These are phyloP conservation scores for Condylura cristata DNA, from an alignment of 2,113 vertebrate genomes.

Conservation along the genomic window DNA sequence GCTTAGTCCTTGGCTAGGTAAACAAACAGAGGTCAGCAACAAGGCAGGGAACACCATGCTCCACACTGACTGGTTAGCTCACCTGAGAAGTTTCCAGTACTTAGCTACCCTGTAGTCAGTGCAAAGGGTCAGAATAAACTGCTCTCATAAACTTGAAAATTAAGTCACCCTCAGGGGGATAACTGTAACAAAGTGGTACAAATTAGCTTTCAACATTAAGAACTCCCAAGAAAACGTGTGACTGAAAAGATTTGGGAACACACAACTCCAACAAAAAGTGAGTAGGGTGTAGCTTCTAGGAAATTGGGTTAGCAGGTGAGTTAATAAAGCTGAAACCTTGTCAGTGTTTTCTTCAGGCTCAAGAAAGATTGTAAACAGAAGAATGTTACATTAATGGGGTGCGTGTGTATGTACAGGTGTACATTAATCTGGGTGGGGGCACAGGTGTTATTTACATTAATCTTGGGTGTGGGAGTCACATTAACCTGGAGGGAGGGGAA, in stretches of 20 bases:
- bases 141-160: slow-evolving; percentile 1
- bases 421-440: too few species aligned
- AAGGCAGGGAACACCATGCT: background rate
- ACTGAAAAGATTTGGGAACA: background rate
- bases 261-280: background rate
- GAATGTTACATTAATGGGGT: background rate
- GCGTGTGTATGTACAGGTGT: too few species aligned
- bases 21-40: background rate
- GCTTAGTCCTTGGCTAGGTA: background rate
- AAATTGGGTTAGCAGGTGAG: background rate
- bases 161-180: background rate
- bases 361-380: background rate
- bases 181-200: background rate
- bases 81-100: background rate
- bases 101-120: background rate
- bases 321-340: background rate
- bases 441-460: too few species aligned
- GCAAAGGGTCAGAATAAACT: background rate
- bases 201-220: background rate
- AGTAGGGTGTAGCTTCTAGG: background rate
- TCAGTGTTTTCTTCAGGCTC: background rate
- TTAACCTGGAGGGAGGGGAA: background rate
- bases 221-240: slow-evolving; percentile 22
- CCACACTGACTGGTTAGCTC: background rate
- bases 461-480: too few species aligned